Base-by-base conservation (phyloP, 2,888 invertebrate species). In the Meiosimyza decipiens region DNA sequence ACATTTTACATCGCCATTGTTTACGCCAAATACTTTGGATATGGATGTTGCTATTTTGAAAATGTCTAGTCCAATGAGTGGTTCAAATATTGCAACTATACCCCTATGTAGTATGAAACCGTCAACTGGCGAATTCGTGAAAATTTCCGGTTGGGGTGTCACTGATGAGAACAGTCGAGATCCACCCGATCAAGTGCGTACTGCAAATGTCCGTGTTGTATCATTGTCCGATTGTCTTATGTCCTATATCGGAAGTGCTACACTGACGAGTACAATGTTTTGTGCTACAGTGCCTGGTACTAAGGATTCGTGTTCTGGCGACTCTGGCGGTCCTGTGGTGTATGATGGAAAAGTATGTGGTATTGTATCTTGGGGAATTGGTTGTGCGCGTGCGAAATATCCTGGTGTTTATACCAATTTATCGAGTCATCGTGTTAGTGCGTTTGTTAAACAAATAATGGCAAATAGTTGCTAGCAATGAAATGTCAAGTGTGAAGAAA, bases 351-450 rank as follows among this genome's bases (percentile, higher is more conserved):
- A 81, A 64, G 77, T 86, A 79, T 77, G 85, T 90, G 94, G 94
- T n/a, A 88, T 95, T 6, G 94, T 94, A 0, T 94, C 94, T 0
- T 86, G 79, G 74, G 85, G 84, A 22, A 70, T 78, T 33, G 79
- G 81, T 0, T 86, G 85, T 62, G 86, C 81, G 28, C 76, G 77
- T 79, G 89, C 91, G 0, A 90, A 91, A 77, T 91, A 90, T 79
- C 94, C 95, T 0, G 95, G 95, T 1, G 94, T 95, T 4, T 95
- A 95, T 84, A 89, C 92, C 0, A 88, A 93, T 73, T 93, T 94
- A 22, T 78, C 18, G 15, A 28, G 47, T 18, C 16, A 52, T 51
- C 62, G 69, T 22, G 54, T 54, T 5, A 54, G 7, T 28, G 51
- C 22, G 13, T 64, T 64, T 22, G 11, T 64, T 11, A 64, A 22